Conservation (phyloP, 1,140 invertebrate species). For the Archegozetes longisetosus region DNA sequence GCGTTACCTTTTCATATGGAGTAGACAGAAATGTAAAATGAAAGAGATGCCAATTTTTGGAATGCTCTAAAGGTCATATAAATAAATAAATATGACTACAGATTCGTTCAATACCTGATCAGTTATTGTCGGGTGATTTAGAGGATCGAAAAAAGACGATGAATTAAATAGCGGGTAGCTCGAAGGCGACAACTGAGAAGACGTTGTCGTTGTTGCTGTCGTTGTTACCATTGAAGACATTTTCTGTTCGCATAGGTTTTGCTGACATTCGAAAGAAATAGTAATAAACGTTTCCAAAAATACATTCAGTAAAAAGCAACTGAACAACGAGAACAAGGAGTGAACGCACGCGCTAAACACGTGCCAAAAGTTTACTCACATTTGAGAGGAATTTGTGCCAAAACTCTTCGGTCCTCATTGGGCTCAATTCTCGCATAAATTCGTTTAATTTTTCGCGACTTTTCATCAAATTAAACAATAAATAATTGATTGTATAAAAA, state of each 20-base stretch:
- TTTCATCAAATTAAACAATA: no score
- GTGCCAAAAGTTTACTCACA: no score
- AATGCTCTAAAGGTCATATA: background rate
- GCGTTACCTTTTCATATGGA: background rate
- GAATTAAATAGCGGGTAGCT: background rate
- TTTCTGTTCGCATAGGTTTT: background rate
- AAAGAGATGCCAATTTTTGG: background rate
- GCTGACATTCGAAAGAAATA: no score
- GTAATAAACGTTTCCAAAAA: no score
- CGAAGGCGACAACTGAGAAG: background rate
- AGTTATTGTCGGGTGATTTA: conserved; percentile 5
- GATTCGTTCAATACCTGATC: conserved; percentile 1
- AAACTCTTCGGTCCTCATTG: background rate
- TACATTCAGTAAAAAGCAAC: no score
- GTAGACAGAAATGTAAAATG: conserved; percentile 6
- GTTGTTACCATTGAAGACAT: conserved; percentile 3
- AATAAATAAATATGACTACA: background rate
- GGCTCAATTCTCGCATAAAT: conserved; percentile 3
- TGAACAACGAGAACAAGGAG: no score
- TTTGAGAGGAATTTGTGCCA: conserved; percentile 11
- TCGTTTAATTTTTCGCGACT: conserved; percentile 3
- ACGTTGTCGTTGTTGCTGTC: background rate
- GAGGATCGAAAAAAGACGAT: conserved; percentile 8
- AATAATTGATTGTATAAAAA: no score
- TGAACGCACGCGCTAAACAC: no score